phyloP scores from a whole-genome alignment of 2,888 invertebrate species.

The Linhomoeus sp. region DNA sequence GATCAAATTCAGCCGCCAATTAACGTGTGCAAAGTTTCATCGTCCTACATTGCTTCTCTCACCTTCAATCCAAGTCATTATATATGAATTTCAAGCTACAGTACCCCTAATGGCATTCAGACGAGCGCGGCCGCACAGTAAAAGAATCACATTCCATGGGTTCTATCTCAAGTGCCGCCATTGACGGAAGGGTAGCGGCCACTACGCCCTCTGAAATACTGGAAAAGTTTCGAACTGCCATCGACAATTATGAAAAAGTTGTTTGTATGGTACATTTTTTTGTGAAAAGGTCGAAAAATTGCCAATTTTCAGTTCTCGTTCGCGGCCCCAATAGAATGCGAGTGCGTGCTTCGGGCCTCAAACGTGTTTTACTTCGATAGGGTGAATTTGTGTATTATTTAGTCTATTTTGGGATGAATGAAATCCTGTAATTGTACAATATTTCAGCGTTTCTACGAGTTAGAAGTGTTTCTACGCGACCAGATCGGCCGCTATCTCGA shows the following conservation, averaged over 20 bases:
- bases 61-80: no score
- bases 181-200: no score
- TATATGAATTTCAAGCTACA: no score
- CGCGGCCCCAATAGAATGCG: constrained; percentile 20
- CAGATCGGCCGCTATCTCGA: constrained; percentile 23
- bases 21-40: no score
- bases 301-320: constrained; percentile 13
- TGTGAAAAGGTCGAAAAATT: no score
- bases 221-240: constrained; percentile 15
- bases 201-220: constrained; percentile 11
- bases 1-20: no score
- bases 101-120: no score
- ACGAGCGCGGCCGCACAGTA: no score
- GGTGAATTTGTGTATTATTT: background rate
- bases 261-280: no score
- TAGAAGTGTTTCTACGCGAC: constrained; percentile 20
- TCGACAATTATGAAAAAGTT: constrained; percentile 18
- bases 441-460: constrained; percentile 1
- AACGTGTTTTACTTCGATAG: constrained; percentile 9
- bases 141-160: no score
- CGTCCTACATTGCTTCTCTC: no score
- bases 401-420: background rate
- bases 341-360: constrained; percentile 21
- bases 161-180: no score
- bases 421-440: background rate